Evolutionary conservation across 2,888 invertebrate genomes (phyloP).

Genomic region (Drosophila neotestacea): DNA sequence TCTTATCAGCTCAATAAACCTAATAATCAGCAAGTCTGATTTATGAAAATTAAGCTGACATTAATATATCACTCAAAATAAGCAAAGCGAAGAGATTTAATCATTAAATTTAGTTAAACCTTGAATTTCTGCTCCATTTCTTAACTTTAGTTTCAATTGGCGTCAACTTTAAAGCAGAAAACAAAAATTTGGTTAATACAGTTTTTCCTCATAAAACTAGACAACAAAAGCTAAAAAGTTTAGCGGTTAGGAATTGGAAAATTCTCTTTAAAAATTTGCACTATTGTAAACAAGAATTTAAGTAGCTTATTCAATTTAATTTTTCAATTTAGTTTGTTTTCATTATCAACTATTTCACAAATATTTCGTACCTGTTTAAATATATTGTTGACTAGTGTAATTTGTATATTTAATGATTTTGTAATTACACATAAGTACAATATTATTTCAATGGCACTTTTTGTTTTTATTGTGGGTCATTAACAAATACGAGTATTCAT

Average conservation of each 20-base stretch:
- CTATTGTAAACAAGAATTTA: no score
- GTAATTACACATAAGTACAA: constrained; percentile 72
- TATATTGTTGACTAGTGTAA: constrained; percentile 11
- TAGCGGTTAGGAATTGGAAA: no score
- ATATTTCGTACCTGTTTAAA: no score
- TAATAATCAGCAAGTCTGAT: constrained; percentile 8
- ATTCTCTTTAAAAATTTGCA: no score
- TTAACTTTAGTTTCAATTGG: constrained; percentile 43
- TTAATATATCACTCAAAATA: background rate
- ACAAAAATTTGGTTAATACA: constrained; percentile 55
- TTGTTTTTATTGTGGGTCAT: constrained; percentile 43
- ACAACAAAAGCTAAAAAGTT: background rate
- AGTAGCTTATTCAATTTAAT: background rate
- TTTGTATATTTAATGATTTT: constrained; percentile 66
- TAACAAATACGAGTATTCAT: constrained; percentile 34
- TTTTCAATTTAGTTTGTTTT: background rate
- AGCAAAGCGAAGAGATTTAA: background rate
- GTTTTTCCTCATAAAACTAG: constrained; percentile 20
- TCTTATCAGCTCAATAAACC: constrained; percentile 10
- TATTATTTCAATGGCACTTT: constrained; percentile 72
- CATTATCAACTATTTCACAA: no score
- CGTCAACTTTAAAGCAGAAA: constrained; percentile 31
- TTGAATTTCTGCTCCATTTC: background rate
- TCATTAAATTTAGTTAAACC: background rate
- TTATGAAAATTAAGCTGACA: background rate